Base-by-base conservation (phyloP, 1,140 invertebrate genomes). In the Ylistrum balloti region DNA sequence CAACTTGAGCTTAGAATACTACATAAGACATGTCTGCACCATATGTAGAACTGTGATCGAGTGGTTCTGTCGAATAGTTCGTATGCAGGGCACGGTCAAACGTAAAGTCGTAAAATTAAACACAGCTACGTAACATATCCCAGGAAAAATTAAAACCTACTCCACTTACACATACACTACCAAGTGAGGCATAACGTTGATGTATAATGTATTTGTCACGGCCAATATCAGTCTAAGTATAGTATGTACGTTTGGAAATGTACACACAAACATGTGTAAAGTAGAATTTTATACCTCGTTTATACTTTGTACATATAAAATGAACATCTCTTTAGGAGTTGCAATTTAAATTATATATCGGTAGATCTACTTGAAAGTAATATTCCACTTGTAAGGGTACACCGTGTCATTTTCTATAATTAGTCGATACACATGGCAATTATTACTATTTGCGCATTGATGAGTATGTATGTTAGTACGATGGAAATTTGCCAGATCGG, bases 81-180 rank as follows among this genome's bases (percentile, higher is more conserved):
- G 56, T 74, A 74, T 74, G 56, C 56, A 74, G 56, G 56, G 56
- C 56, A 74, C 56, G 56, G 56, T 74, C 56, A 74, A 74, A 74
- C 56, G 56, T 28, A 17, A 17, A n/a, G 56, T n/a, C 56, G 56
- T 74, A 74, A 74, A 74, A 74, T 74, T 74, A 74, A 74, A 74
- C 56, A 74, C 56, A 74, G 56, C 9, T 74, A 74, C 56, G 56
- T 74, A 74, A 74, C 56, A n/a, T 74, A 74, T n/a, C 56, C 56
- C 0, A 28, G 56, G n/a, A 74, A 74, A 74, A 74, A 74, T 74
- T 74, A 74, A 74, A 74, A 74, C 56, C 56, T 74, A 74, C 56
- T 74, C 56, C n/a, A 28, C 56, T 74, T n/a, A 74, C 56, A 28
- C 17, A 74, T 74, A 74, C 9, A 74, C 22, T 5, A n/a, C 56